phyloP scores from a whole-genome alignment of 2,888 invertebrate genomes.

The Drosophila borealis region DNA sequence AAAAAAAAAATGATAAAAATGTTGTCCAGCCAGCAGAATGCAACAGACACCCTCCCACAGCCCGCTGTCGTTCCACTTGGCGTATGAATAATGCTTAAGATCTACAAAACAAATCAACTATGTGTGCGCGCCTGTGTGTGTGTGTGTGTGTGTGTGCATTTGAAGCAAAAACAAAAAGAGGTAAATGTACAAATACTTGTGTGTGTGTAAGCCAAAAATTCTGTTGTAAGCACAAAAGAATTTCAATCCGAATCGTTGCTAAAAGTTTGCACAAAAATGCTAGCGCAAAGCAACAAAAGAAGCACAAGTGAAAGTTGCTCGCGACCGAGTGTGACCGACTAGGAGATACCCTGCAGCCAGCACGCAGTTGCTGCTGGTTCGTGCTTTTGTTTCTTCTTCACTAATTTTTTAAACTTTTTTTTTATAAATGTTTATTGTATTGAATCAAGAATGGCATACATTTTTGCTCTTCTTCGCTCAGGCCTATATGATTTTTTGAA shows the following conservation, averaged over 20 bases:
- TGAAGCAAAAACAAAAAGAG: slow-evolving; percentile 33
- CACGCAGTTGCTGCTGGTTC: too few relatives aligned
- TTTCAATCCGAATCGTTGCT: slow-evolving; percentile 72
- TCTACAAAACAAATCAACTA: slow-evolving; percentile 38
- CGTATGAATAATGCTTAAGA: slow-evolving; percentile 51
- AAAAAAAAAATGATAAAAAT: slow-evolving; percentile 28
- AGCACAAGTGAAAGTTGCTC: slow-evolving; percentile 20
- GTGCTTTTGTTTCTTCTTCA: too few relatives aligned
- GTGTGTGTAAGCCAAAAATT: slow-evolving; percentile 46
- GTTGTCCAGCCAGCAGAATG: slow-evolving; percentile 38
- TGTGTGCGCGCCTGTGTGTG: slow-evolving; percentile 15
- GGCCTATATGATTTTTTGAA: too few relatives aligned
- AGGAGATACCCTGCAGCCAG: not conserved
- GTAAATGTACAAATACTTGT: not conserved
- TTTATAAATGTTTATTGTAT: too few relatives aligned
- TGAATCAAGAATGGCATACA: too few relatives aligned
- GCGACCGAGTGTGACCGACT: not conserved
- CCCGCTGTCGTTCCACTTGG: slow-evolving; percentile 15
- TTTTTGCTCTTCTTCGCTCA: too few relatives aligned
- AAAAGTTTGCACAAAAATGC: slow-evolving; percentile 51
- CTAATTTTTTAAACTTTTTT: too few relatives aligned
- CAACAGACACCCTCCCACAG: not conserved
- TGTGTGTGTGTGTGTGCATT: slow-evolving; percentile 19
- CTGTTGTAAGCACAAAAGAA: slow-evolving; percentile 72
- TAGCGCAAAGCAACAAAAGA: slow-evolving; percentile 29